Percentiles rank a stretch among this genome's conserved stretches.
These are phyloP conservation scores for Oxyruncus cristatus DNA, from an alignment of 2,113 vertebrate species.

Conservation along the genomic window DNA sequence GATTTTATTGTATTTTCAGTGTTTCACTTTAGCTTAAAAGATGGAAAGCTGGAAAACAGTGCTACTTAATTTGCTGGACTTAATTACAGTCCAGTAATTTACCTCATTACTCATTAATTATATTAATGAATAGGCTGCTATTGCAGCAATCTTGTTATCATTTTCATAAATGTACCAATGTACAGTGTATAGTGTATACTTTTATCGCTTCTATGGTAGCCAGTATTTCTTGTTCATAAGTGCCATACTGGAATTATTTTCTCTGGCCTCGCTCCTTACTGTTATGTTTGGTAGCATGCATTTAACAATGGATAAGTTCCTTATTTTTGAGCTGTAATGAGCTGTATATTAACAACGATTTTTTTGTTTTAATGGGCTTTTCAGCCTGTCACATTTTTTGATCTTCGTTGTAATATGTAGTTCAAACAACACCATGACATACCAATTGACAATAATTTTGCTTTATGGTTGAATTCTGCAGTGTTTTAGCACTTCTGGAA, in stretches of 20 bases:
- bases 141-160: not conserved
- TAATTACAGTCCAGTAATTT: not conserved
- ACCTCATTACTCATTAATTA: not conserved
- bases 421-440: not conserved
- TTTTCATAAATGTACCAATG: not conserved
- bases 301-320: not conserved
- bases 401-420: not conserved
- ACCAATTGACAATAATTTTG: not conserved
- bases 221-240: not conserved
- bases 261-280: not conserved
- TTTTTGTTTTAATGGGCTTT: not conserved
- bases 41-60: not conserved
- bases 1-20: not conserved
- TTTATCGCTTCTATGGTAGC: not conserved
- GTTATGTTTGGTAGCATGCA: not conserved
- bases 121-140: not conserved
- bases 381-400: not conserved
- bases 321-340: not conserved
- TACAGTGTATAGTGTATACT: not conserved
- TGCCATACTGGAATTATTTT: not conserved
- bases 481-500: not conserved
- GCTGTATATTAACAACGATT: not conserved
- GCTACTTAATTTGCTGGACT: not conserved
- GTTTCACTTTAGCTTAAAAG: not conserved
- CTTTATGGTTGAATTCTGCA: not conserved